A percentile compares a stretch with the other conserved stretches of the same genome.
Evolutionary conservation across 2,888 invertebrate species (phyloP).

Genomic region (Eupithecia dodoneata): DNA sequence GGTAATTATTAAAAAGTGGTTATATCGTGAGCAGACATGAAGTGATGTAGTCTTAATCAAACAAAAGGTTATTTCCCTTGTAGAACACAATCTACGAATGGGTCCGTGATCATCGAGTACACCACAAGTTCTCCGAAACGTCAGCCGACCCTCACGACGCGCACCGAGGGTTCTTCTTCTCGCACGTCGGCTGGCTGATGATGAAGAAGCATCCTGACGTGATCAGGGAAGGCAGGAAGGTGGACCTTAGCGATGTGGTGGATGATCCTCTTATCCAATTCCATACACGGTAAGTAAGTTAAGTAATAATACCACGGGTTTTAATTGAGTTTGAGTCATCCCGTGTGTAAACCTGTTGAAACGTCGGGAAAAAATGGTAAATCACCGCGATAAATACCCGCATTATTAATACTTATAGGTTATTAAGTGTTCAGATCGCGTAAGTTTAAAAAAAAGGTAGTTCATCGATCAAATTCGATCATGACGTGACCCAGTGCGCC

Average conservation of each 20-base stretch:
- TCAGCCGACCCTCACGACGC: constrained; percentile 93
- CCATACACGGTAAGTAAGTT: constrained; percentile 87
- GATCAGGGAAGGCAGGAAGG: constrained; percentile 87
- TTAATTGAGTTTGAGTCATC: too few species aligned
- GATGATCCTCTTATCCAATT: constrained; percentile 91
- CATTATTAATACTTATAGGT: too few species aligned
- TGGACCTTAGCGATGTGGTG: constrained; percentile 93
- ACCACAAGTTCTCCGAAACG: constrained; percentile 90
- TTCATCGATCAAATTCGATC: not conserved
- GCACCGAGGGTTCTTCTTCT: constrained; percentile 94
- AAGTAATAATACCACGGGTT: too few species aligned
- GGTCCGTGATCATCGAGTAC: constrained; percentile 90
- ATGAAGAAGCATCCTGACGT: constrained; percentile 95
- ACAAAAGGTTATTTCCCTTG: not conserved
- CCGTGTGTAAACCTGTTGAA: too few species aligned
- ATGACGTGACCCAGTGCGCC: not conserved
- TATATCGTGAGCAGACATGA: not conserved
- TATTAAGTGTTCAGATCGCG: too few species aligned
- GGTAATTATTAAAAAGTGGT: not conserved
- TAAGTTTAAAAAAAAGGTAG: too few species aligned
- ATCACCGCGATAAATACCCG: too few species aligned
- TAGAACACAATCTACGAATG: constrained; percentile 89
- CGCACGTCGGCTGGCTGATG: constrained; percentile 97
- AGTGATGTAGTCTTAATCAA: not conserved
- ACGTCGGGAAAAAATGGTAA: too few species aligned